These are phyloP conservation scores for Drosophila bunnanda DNA, from an alignment of 2,888 invertebrate species.

Conservation along the genomic window DNA sequence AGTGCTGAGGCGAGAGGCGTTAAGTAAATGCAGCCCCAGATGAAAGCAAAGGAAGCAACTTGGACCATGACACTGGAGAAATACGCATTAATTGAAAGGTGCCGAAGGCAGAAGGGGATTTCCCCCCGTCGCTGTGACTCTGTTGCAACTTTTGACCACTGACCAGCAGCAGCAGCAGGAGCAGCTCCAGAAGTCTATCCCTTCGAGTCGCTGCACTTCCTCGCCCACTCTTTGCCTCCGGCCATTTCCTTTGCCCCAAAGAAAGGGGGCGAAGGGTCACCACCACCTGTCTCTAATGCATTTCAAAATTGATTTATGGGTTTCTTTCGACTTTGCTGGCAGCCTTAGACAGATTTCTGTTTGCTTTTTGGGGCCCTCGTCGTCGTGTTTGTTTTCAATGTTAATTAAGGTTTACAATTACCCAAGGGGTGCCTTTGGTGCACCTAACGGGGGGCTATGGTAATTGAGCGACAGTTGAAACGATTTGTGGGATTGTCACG, in stretches of 20 bases:
- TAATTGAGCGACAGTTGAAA: slow-evolving; percentile 39
- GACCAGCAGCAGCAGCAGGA: slow-evolving; percentile 15
- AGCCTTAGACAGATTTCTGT: slow-evolving; percentile 41
- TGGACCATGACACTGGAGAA: slow-evolving; percentile 72
- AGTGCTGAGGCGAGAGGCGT: slow-evolving; percentile 82
- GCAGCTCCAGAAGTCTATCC: slow-evolving; percentile 55
- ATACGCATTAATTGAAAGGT: slow-evolving; percentile 79
- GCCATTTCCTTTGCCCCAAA: slow-evolving; percentile 42
- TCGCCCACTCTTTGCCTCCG: slow-evolving; percentile 61
- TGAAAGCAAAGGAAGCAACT: slow-evolving; percentile 67
- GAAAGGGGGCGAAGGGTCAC: neutral
- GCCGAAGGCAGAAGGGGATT: slow-evolving; percentile 32
- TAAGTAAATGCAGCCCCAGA: slow-evolving; percentile 77
- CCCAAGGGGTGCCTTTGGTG: slow-evolving; percentile 19
- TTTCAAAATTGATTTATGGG: slow-evolving; percentile 82
- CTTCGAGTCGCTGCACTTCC: slow-evolving; percentile 31
- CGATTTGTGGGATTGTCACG: slow-evolving; percentile 16
- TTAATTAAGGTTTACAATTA: slow-evolving; percentile 80
- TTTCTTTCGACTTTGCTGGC: slow-evolving; percentile 65
- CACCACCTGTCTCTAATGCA: slow-evolving; percentile 62
- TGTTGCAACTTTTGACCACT: slow-evolving; percentile 63
- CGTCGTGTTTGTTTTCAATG: slow-evolving; percentile 78
- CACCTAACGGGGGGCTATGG: slow-evolving; percentile 3
- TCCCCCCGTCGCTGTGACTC: slow-evolving; percentile 6
- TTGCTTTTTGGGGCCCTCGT: slow-evolving; percentile 25